Evolutionary conservation across 2,888 invertebrate species (phyloP), one percentile per base, ranked within the genome.

Genomic region (Gymnocheta viridis): DNA sequence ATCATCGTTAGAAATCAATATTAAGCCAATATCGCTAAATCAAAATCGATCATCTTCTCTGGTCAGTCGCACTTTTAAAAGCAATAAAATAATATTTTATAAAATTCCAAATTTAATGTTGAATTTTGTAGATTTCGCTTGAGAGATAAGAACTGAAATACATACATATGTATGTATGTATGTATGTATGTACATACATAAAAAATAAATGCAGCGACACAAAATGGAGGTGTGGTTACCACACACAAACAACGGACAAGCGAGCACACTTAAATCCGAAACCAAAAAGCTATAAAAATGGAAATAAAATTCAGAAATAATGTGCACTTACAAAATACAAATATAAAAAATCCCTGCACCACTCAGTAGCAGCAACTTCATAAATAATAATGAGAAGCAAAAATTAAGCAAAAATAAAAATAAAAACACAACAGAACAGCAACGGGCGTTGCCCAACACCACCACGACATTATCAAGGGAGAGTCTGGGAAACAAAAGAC

Each of bases 361-460:
- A 41, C 70, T 27, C 81, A 54, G 69, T 62, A 69, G 81, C 49
- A 27, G 32, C 41, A 77, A 49, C 17, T 69, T 60, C 67, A 74
- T 51, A 76, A 74, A 70, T 62, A 70, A 76, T 70, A 82, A 82
- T 70, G 62, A 64, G 74, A 82, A 82, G 51, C 35, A 67, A 73
- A 60, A 66, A 27, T n/a, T 2, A 73, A 56, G 17, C 19, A 47
- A 73, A 73, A 51, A 22, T 12, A 69, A 51, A 67, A 32, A 22
- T 12, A 60, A 38, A 22, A 32, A 69, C 24, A 22, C 49, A 62
- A 82, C 56, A 27, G 67, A 74, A 74, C 24, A 70, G 67, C 66
- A 72, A 77, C 83, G 80, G 83, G 83, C 83, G 83, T 83, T 80
- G 80, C 83, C 83, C 80, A 83, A 76, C 72, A 78, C 78, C 82